Conservation (phyloP, 2,888 invertebrate genomes). For the Tipula confusa region DNA sequence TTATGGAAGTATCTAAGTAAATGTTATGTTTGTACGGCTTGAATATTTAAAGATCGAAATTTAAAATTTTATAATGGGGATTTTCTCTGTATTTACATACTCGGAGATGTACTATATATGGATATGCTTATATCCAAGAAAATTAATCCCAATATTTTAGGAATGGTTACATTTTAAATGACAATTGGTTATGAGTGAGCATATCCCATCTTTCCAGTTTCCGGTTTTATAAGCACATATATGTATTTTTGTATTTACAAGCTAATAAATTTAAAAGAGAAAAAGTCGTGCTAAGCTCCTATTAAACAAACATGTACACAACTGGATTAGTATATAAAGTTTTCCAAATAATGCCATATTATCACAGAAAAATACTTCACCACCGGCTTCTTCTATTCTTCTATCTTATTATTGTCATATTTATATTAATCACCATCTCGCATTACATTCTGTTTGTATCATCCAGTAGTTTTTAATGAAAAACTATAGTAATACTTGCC, state of each 20-base stretch:
- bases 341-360: neutral
- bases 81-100: neutral
- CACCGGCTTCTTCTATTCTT: neutral
- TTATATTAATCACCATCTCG: neutral
- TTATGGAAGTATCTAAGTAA: neutral
- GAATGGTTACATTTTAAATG: neutral
- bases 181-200: neutral
- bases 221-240: neutral
- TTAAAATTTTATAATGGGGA: neutral
- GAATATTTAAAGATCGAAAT: neutral
- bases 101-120: neutral
- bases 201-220: no score
- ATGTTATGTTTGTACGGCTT: neutral
- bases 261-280: neutral
- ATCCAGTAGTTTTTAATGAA: neutral
- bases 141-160: neutral
- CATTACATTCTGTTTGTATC: neutral
- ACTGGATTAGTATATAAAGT: neutral
- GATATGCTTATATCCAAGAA: neutral
- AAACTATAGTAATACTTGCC: neutral
- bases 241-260: neutral
- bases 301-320: no score
- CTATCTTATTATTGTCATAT: neutral
- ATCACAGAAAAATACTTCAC: neutral
- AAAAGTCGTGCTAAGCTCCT: neutral